Conservation (phyloP, 2,888 invertebrate species). For the Nymphalis c-album region DNA sequence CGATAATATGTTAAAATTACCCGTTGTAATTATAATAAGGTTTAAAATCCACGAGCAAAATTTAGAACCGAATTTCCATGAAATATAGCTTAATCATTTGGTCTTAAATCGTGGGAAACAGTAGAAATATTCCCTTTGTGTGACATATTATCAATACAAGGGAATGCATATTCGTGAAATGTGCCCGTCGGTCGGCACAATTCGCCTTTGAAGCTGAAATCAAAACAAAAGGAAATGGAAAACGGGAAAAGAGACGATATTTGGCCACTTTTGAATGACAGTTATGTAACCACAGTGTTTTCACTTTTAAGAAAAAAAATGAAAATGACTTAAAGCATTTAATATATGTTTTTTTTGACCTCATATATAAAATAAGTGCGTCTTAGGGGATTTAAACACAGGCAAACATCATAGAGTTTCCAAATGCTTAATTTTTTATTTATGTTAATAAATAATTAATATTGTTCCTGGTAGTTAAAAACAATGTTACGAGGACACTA, state of each 20-base stretch:
- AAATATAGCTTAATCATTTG: not conserved
- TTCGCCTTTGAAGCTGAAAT: constrained; percentile 30
- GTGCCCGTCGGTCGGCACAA: constrained; percentile 15
- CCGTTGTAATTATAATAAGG: not conserved
- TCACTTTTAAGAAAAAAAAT: not conserved
- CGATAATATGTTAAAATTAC: too few species aligned
- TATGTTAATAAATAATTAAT: too few species aligned
- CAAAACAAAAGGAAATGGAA: constrained; percentile 31
- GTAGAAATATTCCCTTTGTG: constrained; percentile 25
- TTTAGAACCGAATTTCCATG: not conserved
- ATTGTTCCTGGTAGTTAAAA: too few species aligned
- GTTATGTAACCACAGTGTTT: not conserved
- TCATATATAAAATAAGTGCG: too few species aligned
- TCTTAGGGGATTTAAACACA: too few species aligned
- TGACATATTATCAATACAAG: constrained; percentile 20
- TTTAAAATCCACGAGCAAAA: not conserved
- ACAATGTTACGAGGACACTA: too few species aligned
- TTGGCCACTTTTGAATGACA: constrained; percentile 14
- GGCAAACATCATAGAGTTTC: too few species aligned
- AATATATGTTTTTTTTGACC: too few species aligned
- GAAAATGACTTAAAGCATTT: too few species aligned
- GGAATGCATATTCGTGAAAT: constrained; percentile 17
- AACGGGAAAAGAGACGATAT: constrained; percentile 19
- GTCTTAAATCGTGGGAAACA: constrained; percentile 16
- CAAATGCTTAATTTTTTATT: too few species aligned